phyloP scores from a whole-genome alignment of 2,113 vertebrate genomes.

The Brachirus orientalis region DNA sequence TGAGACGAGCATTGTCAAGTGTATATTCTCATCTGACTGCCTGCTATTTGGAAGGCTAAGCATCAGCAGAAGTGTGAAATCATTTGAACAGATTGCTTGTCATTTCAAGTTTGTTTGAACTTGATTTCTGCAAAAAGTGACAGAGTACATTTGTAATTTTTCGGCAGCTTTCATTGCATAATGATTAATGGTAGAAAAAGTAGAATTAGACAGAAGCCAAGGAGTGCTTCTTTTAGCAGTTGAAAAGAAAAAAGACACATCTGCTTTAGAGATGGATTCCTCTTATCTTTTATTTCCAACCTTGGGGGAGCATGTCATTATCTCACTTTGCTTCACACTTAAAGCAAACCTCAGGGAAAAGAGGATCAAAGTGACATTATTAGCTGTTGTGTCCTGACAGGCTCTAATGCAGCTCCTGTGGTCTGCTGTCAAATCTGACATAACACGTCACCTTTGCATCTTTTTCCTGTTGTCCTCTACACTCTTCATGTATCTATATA shows the following conservation, averaged over 20 bases:
- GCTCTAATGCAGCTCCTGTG: conserved; percentile 12
- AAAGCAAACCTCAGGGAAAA: conserved; percentile 30
- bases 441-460: conserved; percentile 26
- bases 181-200: not conserved
- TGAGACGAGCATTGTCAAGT: not conserved
- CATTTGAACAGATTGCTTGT: conserved; percentile 3
- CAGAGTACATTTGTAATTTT: not conserved
- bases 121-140: not conserved
- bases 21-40: not conserved
- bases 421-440: conserved; percentile 50
- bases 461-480: conserved; percentile 19
- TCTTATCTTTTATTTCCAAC: conserved; percentile 14
- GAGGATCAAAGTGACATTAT: conserved; percentile 42
- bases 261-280: conserved; percentile 15
- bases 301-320: conserved; percentile 13
- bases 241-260: conserved; percentile 1
- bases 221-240: no score
- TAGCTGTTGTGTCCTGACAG: conserved; percentile 24
- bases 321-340: conserved; percentile 12
- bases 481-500: conserved; percentile 21
- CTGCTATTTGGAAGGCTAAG: not conserved
- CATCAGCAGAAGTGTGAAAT: not conserved
- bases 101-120: not conserved
- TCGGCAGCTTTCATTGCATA: not conserved
- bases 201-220: not conserved